phyloP scores from a whole-genome alignment of 2,888 invertebrate species.

The Boloria euphrosyne region DNA sequence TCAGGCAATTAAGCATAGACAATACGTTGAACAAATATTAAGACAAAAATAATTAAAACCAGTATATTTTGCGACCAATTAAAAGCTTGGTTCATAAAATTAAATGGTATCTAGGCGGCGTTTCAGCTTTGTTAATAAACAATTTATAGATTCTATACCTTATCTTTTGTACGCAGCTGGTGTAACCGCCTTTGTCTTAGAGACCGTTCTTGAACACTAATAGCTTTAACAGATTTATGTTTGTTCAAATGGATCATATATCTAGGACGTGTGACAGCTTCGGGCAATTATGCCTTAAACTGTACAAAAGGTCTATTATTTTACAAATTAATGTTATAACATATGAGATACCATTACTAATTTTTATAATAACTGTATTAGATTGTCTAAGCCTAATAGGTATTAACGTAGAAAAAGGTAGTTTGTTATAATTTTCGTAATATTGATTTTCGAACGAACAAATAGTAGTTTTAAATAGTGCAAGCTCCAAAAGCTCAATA shows the following conservation, averaged over 20 bases:
- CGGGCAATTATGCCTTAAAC: background rate
- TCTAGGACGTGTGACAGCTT: background rate
- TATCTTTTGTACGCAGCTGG: constrained; percentile 27
- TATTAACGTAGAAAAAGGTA: background rate
- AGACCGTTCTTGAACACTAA: constrained; percentile 26
- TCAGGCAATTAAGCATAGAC: constrained; percentile 8
- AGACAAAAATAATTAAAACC: constrained; percentile 5
- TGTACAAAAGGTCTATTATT: constrained; percentile 6
- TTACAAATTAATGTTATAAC: background rate
- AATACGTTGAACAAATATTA: constrained; percentile 9
- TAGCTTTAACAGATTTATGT: constrained; percentile 23
- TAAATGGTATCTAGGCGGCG: constrained; percentile 1
- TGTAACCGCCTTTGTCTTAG: constrained; percentile 22
- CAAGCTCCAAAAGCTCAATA: constrained; percentile 5
- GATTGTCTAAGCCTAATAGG: too few relatives aligned
- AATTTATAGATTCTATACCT: constrained; percentile 22
- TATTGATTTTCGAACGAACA: constrained; percentile 8
- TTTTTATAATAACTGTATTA: too few relatives aligned
- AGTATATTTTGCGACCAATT: background rate
- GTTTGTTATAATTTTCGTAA: constrained; percentile 7
- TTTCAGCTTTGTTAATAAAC: constrained; percentile 17
- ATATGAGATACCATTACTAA: too few relatives aligned
- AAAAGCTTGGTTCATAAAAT: background rate
- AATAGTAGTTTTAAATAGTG: constrained; percentile 22
- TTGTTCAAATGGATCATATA: constrained; percentile 17